Evolutionary conservation across 2,113 vertebrate genomes (phyloP).

Genomic region (Morone saxatilis): DNA sequence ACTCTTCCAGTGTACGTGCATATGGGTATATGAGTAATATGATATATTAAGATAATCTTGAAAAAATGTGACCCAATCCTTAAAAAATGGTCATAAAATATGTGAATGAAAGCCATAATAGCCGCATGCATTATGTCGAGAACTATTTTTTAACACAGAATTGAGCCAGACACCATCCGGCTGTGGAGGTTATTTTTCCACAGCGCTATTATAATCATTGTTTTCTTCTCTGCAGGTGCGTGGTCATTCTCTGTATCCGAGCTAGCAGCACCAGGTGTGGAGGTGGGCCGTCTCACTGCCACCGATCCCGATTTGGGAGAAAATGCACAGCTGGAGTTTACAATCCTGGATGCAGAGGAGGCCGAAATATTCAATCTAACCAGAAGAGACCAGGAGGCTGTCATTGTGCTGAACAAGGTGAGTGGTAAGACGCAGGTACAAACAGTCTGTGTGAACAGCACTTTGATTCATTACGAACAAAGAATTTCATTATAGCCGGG

Average conservation of each 20-base stretch:
- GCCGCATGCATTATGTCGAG: conserved; percentile 4
- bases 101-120: not conserved
- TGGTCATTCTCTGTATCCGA: conserved; percentile 91
- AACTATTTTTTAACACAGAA: not conserved
- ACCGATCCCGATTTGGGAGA: conserved; percentile 89
- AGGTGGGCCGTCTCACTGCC: conserved; percentile 89
- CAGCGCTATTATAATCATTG: conserved; percentile 23
- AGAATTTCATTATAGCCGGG: not conserved
- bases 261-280: conserved; percentile 87
- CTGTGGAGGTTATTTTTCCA: not conserved
- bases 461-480: not conserved
- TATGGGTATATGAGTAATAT: too few relatives aligned
- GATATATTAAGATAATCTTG: not conserved
- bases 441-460: not conserved
- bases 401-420: conserved; percentile 90
- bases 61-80: not conserved
- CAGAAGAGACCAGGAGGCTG: conserved; percentile 85
- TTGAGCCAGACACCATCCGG: not conserved
- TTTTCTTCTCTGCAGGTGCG: conserved; percentile 60
- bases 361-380: conserved; percentile 88
- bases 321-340: conserved; percentile 89
- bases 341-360: conserved; percentile 87
- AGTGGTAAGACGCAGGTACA: conserved; percentile 16
- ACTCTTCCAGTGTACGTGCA: not conserved
- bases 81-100: conserved; percentile 8